Evolutionary conservation across 2,113 vertebrate species (phyloP).

Genomic region (Notiomystis cincta): DNA sequence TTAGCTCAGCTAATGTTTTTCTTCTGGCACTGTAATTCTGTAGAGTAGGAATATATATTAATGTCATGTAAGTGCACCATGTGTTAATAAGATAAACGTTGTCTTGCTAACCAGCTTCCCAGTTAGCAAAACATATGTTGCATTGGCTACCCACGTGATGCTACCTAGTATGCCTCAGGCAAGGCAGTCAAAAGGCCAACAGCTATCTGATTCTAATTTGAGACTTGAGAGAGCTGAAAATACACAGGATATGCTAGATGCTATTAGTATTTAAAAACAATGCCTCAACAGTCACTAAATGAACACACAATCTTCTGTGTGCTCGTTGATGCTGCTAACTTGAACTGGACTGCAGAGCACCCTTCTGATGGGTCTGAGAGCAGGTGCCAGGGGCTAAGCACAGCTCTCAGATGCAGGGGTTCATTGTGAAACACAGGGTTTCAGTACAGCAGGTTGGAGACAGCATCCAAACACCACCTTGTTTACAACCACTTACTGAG

Average conservation of each 20-base stretch:
- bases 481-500: background rate
- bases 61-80: background rate
- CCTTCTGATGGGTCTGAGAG: background rate
- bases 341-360: fast-evolving
- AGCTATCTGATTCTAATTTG: conserved; percentile 61
- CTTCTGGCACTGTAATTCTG: conserved; percentile 6
- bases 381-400: fast-evolving
- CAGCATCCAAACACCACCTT: background rate
- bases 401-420: background rate
- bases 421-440: background rate
- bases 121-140: conserved; percentile 47
- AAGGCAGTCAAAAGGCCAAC: conserved; percentile 53
- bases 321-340: background rate
- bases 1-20: conserved; percentile 33
- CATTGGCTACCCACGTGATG: conserved; percentile 4
- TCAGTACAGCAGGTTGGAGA: background rate
- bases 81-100: conserved; percentile 42
- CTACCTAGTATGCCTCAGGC: conserved; percentile 37
- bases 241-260: background rate
- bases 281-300: conserved; percentile 19
- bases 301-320: background rate
- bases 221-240: conserved; percentile 52
- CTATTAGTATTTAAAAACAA: conserved; percentile 51
- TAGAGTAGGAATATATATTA: conserved; percentile 39
- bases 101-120: conserved; percentile 32